These are phyloP conservation scores for Zeugodacus cucurbitae DNA, from an alignment of 1,140 invertebrate genomes.

Conservation along the genomic window DNA sequence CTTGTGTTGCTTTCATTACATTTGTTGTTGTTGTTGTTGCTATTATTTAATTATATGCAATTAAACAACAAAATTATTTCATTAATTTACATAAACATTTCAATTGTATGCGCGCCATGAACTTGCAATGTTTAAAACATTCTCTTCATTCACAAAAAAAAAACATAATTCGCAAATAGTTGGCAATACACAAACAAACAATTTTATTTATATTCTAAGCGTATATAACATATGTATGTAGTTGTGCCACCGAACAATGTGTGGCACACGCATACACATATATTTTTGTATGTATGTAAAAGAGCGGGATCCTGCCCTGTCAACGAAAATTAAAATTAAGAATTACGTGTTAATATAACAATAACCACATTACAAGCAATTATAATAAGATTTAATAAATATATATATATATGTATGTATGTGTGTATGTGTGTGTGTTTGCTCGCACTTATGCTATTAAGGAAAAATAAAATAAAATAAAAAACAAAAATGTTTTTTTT, in stretches of 20 bases:
- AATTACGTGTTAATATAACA: conserved; percentile 40
- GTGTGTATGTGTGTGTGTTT: not conserved
- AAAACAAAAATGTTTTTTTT: not conserved
- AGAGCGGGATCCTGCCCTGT: conserved; percentile 48
- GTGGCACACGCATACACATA: no score
- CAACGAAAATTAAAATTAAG: conserved; percentile 43
- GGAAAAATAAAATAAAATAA: not conserved
- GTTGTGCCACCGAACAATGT: conserved; percentile 5
- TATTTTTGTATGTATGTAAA: conserved; percentile 37
- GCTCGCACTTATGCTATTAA: not conserved
- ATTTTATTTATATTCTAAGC: not conserved
- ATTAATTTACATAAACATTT: not conserved
- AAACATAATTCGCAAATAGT: not conserved
- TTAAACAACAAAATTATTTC: not conserved
- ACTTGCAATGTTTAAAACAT: conserved; percentile 13
- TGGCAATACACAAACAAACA: not conserved
- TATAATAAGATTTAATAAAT: conserved; percentile 14
- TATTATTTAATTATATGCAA: not conserved
- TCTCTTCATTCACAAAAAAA: not conserved
- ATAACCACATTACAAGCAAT: conserved; percentile 40
- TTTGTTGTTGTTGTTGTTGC: conserved; percentile 41
- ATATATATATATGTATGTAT: not conserved
- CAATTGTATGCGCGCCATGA: not conserved
- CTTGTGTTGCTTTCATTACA: not conserved
- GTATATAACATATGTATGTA: not conserved